Conservation (phyloP, 2,888 invertebrate genomes). For the Thelaira solivaga region DNA sequence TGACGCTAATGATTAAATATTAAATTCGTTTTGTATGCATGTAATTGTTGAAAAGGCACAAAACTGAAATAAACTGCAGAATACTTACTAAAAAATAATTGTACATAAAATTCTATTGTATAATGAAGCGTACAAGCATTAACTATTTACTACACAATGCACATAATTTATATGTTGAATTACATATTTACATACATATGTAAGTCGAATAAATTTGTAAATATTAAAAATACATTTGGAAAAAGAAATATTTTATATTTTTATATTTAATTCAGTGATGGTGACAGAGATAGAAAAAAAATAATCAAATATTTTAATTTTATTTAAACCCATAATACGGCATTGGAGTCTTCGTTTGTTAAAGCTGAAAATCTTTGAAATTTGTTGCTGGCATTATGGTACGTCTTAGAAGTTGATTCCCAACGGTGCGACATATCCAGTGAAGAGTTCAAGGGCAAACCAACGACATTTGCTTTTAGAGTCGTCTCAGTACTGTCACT, state of each 20-base stretch:
- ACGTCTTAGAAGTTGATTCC: slow-evolving; percentile 71
- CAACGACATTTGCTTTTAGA: slow-evolving; percentile 73
- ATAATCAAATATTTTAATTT: background rate
- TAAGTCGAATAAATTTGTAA: background rate
- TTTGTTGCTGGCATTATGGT: slow-evolving; percentile 70
- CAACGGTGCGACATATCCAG: slow-evolving; percentile 66
- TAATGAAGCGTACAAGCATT: too few species aligned
- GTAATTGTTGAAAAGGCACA: slow-evolving; percentile 50
- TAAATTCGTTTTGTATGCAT: slow-evolving; percentile 11
- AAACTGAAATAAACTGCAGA: slow-evolving; percentile 27
- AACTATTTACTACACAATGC: too few species aligned
- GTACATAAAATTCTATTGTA: too few species aligned
- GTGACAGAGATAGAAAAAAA: background rate
- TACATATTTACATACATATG: background rate
- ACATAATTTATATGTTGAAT: too few species aligned
- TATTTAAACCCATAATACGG: slow-evolving; percentile 73
- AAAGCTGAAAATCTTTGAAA: slow-evolving; percentile 73
- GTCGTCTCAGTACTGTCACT: slow-evolving; percentile 76
- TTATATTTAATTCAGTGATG: slow-evolving; percentile 20
- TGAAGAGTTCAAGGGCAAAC: slow-evolving; percentile 68
- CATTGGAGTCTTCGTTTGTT: slow-evolving; percentile 73
- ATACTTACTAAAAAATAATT: slow-evolving; percentile 6
- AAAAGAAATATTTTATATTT: slow-evolving; percentile 39
- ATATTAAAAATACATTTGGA: background rate
- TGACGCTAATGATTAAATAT: slow-evolving; percentile 34